Evolutionary conservation across 2,888 invertebrate species (phyloP), one percentile per base, ranked within the genome.

Genomic region (Stratiomys singularior): DNA sequence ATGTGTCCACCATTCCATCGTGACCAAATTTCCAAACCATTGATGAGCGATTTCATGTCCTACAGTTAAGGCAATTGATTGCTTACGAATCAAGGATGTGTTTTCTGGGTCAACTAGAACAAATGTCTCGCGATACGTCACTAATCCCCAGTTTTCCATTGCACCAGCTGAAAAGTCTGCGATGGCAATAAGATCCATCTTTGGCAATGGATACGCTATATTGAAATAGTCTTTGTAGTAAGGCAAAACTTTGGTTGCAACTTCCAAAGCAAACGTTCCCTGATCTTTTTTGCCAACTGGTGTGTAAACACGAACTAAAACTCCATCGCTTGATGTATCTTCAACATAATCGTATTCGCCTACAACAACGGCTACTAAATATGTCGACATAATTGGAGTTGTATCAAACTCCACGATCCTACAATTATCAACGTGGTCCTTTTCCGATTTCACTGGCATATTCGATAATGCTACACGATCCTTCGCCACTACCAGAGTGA

Each of bases 1-100:
- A 88, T 98, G 95, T 1, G 96, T 97, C 97, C 97, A 98, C 97
- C 97, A 97, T 87, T 97, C 96, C 97, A 98, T 98, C 27, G 98
- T 98, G 0, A 98, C 98, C 63, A 98, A 90, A 86, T 98, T 98
- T 9, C 98, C 99, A 88, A 99, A 99, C 98, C 99, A 99, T 86
- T 98, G 97, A 87, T 98, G 98, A 1, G 97, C 97, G 72, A 99
- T 88, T 86, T 99, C 98, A 87, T 99, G 98, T 0, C 93, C 93
- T 28, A 95, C 94, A 0, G 96, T 95, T 23, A 97, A 87, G 0
- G 97, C 97, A 82, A 97, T 94, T 88, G 92, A 93, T 84, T 96
- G 96, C 82, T 94, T 93, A 72, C 93, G 90, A 77, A 92, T 92
- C 4, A 96, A 91, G 0, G 97, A 96, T 0, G 97, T 96, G 85